These are phyloP conservation scores for Podargus strigoides DNA, from an alignment of 2,797 vertebrate species.

Conservation along the genomic window DNA sequence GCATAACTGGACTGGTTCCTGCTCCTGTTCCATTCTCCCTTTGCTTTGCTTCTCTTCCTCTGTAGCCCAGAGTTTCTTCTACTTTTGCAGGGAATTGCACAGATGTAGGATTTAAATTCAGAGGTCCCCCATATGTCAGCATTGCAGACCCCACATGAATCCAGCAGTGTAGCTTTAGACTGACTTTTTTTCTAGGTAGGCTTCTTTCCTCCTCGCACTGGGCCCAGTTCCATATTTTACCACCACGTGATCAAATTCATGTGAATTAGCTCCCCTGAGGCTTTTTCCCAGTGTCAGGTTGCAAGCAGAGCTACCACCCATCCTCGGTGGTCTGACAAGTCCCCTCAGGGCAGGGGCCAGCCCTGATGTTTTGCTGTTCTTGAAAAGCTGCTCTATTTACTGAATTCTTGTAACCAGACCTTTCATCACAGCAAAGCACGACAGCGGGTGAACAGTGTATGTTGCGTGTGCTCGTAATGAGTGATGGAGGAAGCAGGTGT, in stretches of 20 bases:
- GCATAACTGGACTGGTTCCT: neutral
- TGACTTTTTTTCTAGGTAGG: neutral
- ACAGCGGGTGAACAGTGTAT: rapidly evolving
- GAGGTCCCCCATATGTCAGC: neutral
- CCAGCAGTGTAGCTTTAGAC: neutral
- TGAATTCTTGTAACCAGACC: neutral
- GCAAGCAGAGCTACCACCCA: neutral
- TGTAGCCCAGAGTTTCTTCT: neutral
- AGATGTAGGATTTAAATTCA: neutral
- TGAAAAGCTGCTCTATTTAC: neutral
- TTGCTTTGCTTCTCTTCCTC: neutral
- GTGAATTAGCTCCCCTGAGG: neutral
- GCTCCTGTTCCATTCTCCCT: neutral
- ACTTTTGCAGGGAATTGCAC: neutral
- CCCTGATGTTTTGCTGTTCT: neutral
- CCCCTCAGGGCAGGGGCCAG: neutral
- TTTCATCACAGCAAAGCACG: neutral
- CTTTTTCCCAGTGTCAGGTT: neutral
- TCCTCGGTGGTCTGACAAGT: neutral
- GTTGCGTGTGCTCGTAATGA: rapidly evolving
- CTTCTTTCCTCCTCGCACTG: neutral
- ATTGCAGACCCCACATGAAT: neutral
- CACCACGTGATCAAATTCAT: neutral
- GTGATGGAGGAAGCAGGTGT: neutral
- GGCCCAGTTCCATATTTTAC: neutral